phyloP scores from a whole-genome alignment of 2,888 invertebrate genomes.

The Leptinotarsa juncta region DNA sequence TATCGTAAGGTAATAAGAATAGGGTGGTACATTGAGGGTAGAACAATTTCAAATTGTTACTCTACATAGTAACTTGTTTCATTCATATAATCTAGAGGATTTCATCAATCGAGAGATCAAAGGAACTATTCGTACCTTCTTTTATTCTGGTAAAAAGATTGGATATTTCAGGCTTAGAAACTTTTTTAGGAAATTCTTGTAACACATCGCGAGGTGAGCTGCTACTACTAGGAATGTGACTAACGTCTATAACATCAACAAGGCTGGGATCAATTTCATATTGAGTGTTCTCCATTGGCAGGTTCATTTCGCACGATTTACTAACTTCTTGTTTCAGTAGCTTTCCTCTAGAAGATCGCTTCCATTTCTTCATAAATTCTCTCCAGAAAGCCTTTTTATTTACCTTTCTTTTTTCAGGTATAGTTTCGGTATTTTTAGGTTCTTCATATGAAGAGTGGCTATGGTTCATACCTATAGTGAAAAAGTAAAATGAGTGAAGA shows the following conservation, averaged over 20 bases:
- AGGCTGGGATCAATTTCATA: constrained; percentile 19
- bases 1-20: no score
- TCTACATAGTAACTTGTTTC: no score
- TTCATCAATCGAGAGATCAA: no score
- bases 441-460: not conserved
- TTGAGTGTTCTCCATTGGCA: constrained; percentile 4
- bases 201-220: not conserved
- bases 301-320: constrained; percentile 14
- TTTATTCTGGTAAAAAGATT: constrained; percentile 17
- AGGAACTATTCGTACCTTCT: constrained; percentile 13
- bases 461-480: not conserved
- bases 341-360: not conserved
- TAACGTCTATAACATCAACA: constrained; percentile 12
- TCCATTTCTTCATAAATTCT: constrained; percentile 13
- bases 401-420: not conserved
- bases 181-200: not conserved
- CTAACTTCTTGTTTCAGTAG: constrained; percentile 11
- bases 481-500: not conserved
- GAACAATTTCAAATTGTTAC: no score
- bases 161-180: not conserved
- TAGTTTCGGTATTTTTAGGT: not conserved
- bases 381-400: not conserved
- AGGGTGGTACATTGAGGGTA: no score
- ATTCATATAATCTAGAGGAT: no score
- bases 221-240: not conserved